phyloP scores from a whole-genome alignment of 2,113 vertebrate species.

The Sterna hirundo region DNA sequence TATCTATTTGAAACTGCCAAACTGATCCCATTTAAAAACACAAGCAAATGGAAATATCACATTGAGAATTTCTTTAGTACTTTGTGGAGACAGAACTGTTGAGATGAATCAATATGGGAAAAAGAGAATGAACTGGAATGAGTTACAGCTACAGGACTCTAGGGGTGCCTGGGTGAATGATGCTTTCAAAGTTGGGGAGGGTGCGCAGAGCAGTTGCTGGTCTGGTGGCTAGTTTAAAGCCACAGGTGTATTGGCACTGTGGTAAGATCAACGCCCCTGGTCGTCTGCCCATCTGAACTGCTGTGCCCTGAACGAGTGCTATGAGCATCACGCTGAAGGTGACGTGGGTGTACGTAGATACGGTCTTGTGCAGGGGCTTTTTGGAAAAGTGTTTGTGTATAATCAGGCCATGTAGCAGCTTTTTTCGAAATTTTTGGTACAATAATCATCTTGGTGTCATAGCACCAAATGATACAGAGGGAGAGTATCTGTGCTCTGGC shows the following conservation, averaged over 20 bases:
- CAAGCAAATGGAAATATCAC: not conserved
- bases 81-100: not conserved
- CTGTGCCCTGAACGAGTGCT: not conserved
- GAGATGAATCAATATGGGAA: not conserved
- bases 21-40: not conserved
- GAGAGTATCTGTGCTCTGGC: not conserved
- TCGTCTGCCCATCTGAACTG: not conserved
- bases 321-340: not conserved
- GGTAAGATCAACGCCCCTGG: not conserved
- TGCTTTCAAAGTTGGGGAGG: not conserved
- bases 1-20: not conserved
- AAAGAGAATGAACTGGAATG: not conserved
- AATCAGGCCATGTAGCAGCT: not conserved
- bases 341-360: rapidly evolving
- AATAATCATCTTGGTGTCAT: not conserved
- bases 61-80: not conserved
- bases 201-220: not conserved
- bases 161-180: not conserved
- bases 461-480: not conserved
- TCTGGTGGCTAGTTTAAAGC: not conserved
- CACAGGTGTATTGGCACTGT: not conserved
- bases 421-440: not conserved
- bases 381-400: not conserved
- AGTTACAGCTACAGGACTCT: not conserved
- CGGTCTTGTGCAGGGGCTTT: not conserved